A percentile compares a stretch with the other conserved stretches of the same genome.
These are phyloP conservation scores for Willisornis vidua DNA, from an alignment of 2,113 vertebrate genomes.

Conservation along the genomic window DNA sequence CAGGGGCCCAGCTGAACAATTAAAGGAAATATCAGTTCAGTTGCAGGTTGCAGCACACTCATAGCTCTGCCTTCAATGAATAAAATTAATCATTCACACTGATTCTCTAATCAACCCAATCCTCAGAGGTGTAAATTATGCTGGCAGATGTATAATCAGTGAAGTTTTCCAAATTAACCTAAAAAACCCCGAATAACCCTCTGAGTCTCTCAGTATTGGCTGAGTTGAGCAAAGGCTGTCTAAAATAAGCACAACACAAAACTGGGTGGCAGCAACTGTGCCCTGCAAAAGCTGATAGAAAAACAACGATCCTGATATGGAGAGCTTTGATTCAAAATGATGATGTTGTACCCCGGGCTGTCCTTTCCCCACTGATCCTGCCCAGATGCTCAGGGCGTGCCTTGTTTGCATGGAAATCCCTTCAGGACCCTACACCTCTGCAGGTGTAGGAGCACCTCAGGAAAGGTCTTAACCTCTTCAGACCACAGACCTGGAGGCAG, in stretches of 20 bases:
- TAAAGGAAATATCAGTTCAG: slow-evolving; percentile 39
- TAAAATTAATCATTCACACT: slow-evolving; percentile 61
- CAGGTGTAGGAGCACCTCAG: neutral
- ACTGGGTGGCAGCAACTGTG: neutral
- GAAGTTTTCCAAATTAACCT: slow-evolving; percentile 59
- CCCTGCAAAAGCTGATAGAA: neutral
- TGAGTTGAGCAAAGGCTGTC: neutral
- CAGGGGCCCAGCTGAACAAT: slow-evolving; percentile 52
- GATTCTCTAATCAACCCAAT: slow-evolving; percentile 58
- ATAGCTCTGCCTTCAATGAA: slow-evolving; percentile 35
- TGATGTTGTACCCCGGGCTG: fast-evolving
- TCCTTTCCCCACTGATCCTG: neutral
- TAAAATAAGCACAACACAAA: neutral
- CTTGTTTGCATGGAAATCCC: neutral
- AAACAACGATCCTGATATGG: neutral
- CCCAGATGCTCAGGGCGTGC: neutral
- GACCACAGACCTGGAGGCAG: neutral
- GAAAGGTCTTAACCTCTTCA: neutral
- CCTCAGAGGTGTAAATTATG: slow-evolving; percentile 57
- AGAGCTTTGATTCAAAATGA: neutral
- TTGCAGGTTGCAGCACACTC: neutral
- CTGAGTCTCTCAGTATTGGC: neutral
- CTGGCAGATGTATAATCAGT: slow-evolving; percentile 59
- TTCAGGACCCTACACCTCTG: neutral
- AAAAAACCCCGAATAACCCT: neutral